Base-by-base conservation (phyloP, 2,113 vertebrate genomes). In the Peromyscus californicus region DNA sequence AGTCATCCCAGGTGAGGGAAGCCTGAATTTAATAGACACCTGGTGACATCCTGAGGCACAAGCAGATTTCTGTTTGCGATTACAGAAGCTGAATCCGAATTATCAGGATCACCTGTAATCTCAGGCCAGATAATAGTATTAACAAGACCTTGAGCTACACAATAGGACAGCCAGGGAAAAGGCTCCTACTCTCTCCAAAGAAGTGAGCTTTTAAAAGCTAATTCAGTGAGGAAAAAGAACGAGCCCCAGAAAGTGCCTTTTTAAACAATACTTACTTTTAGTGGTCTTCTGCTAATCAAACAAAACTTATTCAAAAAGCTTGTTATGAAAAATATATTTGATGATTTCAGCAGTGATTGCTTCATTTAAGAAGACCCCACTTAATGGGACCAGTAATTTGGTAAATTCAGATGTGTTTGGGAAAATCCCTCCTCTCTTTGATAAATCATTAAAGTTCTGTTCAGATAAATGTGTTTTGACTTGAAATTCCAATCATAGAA, bases 391-490 rank as follows among this genome's bases (percentile, higher is more conserved):
- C 78, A 67, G 97, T 97, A 97, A 97, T 98, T 97, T 97, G 90
- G 93, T 97, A 97, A 96, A 42, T 98, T 97, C 95, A 97, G 95
- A 95, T 97, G 95, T 96, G 97, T 97, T 97, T 97, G 96, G 97
- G 96, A 97, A 98, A 98, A 97, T 95, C 97, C 98, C 97, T 95
- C 89, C 80, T 97, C 93, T 96, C 97, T 97, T 96, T 98, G 97
- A 98, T 95, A 97, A 98, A 95, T 98, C 97, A 98, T 98, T 98
- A 98, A 98, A 97, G 98, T 98, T 97, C 97, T 98, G 97, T 93
- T 97, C 97, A 97, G 97, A 97, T 97, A 97, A 98, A 98, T 96
- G 96, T 98, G 97, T 98, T 98, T 97, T 98, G 97, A 98, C 97
- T 98, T 97, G 97, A 97, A 93, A 97, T 97, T 98, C 98, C 96